Evolutionary conservation across 64 coral and sea anemone species (phyloP).

Genomic region (Stylophora pistillata): DNA sequence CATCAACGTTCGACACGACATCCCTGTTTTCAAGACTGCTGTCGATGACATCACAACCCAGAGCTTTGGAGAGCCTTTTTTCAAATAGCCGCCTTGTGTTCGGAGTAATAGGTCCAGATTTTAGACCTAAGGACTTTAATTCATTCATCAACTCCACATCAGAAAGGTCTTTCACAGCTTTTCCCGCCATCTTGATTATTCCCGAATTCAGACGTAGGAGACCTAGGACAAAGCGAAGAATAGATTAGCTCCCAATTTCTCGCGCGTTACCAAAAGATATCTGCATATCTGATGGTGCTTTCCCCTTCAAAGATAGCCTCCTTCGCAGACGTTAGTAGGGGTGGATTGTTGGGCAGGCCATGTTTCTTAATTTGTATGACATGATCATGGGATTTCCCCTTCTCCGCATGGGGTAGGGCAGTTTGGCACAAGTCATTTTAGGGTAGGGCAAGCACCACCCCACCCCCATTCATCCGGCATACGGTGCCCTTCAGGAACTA

Average conservation of each 20-base stretch:
- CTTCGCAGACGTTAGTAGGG: no score
- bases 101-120: constrained; percentile 59
- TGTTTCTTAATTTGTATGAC: no score
- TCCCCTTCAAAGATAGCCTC: no score
- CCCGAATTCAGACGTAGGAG: background rate
- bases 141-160: constrained; percentile 67
- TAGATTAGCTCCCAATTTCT: background rate
- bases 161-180: constrained; percentile 30
- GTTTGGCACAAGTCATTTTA: no score
- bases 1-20: background rate
- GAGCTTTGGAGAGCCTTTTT: constrained; percentile 60
- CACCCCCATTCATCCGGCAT: no score
- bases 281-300: no score
- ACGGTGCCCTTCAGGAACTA: no score
- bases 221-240: background rate
- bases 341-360: no score
- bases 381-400: no score
- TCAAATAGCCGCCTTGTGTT: constrained; percentile 83
- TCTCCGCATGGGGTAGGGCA: no score
- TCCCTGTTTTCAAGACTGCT: background rate
- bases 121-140: constrained; percentile 61
- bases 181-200: constrained; percentile 74
- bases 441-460: no score
- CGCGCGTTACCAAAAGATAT: background rate
- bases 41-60: background rate